A percentile compares a stretch with the other conserved stretches of the same genome.
phyloP scores from a whole-genome alignment of 2,797 vertebrate genomes.

The Scleropages formosus region DNA sequence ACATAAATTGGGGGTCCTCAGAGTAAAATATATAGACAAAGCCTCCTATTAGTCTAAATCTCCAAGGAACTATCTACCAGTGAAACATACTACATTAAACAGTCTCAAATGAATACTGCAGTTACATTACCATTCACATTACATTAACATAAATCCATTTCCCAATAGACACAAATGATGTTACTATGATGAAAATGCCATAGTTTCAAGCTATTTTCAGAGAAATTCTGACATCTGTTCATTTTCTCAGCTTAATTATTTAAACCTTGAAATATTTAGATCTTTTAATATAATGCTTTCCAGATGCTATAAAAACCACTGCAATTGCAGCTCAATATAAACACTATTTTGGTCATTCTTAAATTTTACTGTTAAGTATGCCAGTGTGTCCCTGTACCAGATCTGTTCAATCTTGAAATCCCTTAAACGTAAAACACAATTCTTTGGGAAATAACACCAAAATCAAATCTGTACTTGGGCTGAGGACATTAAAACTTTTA shows the following conservation, averaged over 20 bases:
- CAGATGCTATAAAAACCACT: neutral
- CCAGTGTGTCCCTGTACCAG: neutral
- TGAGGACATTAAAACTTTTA: constrained; percentile 9
- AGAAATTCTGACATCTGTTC: neutral
- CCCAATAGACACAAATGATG: neutral
- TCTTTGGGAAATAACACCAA: constrained; percentile 23
- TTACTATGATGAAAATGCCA: neutral
- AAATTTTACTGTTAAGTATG: neutral
- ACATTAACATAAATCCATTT: neutral
- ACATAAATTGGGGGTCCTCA: neutral
- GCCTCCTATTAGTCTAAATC: no score
- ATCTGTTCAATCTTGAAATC: no score
- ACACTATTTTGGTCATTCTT: neutral
- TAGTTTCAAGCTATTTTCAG: neutral
- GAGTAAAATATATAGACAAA: no score
- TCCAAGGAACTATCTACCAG: neutral
- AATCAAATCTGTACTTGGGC: neutral
- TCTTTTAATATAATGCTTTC: no score
- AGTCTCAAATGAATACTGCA: neutral
- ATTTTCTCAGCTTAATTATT: no score
- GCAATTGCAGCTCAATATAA: neutral
- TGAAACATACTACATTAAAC: neutral
- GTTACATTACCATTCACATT: neutral
- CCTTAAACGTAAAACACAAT: neutral
- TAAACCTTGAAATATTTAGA: no score